Conservation (phyloP, 2,797 vertebrate species). For the Silurus lanzhouensis region DNA sequence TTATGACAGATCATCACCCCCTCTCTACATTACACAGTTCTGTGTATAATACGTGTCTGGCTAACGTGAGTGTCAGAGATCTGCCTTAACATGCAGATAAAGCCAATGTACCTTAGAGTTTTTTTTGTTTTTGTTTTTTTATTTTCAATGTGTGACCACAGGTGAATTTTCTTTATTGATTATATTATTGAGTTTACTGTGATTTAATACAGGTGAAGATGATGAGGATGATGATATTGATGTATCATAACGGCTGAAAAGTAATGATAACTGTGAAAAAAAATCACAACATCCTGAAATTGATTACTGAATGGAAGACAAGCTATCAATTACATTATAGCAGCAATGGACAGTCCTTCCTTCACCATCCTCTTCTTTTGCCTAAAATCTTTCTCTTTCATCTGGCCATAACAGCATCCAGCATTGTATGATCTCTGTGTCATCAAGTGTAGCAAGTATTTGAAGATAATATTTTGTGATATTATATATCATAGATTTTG, state of each 20-base stretch:
- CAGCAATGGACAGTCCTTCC: no score
- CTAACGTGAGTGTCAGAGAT: conserved; percentile 60
- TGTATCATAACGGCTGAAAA: no score
- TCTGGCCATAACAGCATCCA: neutral
- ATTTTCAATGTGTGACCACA: no score
- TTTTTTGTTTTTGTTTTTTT: neutral
- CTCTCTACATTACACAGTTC: conserved; percentile 36
- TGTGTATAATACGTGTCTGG: conserved; percentile 53
- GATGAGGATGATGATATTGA: no score
- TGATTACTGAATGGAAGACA: no score
- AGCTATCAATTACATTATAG: no score
- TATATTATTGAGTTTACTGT: neutral
- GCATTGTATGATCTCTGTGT: neutral
- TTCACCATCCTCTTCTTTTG: no score
- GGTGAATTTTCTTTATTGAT: neutral
- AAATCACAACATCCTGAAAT: no score
- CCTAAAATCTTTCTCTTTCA: neutral
- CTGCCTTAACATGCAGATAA: conserved; percentile 31
- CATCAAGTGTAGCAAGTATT: neutral
- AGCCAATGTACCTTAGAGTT: neutral
- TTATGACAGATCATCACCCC: conserved; percentile 40
- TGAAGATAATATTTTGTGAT: neutral
- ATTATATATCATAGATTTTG: neutral
- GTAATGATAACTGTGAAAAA: no score
- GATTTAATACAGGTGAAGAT: no score